Evolutionary conservation across 2,888 invertebrate species (phyloP).

Genomic region (Noctua janthina): DNA sequence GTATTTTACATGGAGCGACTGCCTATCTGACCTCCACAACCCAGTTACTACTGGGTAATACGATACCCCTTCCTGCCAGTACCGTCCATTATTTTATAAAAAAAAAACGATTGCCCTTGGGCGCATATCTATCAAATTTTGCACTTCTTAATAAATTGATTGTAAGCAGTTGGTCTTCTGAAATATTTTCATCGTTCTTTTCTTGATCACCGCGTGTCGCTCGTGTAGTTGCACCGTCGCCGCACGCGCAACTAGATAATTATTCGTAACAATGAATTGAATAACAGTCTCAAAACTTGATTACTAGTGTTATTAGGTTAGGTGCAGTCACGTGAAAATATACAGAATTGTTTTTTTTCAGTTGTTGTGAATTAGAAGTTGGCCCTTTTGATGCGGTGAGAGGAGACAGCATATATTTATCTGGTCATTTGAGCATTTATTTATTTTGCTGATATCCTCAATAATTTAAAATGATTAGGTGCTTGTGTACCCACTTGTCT

Average conservation of each 20-base stretch:
- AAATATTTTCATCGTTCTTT: background rate
- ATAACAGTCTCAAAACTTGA: conserved; percentile 51
- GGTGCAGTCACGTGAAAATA: conserved; percentile 34
- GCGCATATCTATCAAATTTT: background rate
- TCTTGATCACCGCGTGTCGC: background rate
- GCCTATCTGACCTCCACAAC: too few relatives aligned
- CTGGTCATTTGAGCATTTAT: too few relatives aligned
- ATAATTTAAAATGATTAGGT: too few relatives aligned
- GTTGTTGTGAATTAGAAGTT: background rate
- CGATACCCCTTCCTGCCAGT: too few relatives aligned
- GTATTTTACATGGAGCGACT: too few relatives aligned
- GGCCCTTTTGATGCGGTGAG: too few relatives aligned
- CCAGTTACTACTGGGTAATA: too few relatives aligned
- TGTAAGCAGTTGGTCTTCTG: conserved; percentile 31
- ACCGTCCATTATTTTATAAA: background rate
- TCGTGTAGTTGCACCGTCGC: background rate
- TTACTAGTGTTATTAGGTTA: conserved; percentile 13
- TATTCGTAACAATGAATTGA: conserved; percentile 46
- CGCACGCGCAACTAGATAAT: conserved; percentile 30
- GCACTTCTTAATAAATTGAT: background rate
- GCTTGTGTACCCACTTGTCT: too few relatives aligned
- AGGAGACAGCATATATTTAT: too few relatives aligned
- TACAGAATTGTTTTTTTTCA: background rate
- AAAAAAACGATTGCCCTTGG: background rate
- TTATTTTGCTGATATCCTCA: too few relatives aligned